These are phyloP conservation scores for Urocitellus parryii DNA, from an alignment of 2,113 vertebrate genomes.

Conservation along the genomic window DNA sequence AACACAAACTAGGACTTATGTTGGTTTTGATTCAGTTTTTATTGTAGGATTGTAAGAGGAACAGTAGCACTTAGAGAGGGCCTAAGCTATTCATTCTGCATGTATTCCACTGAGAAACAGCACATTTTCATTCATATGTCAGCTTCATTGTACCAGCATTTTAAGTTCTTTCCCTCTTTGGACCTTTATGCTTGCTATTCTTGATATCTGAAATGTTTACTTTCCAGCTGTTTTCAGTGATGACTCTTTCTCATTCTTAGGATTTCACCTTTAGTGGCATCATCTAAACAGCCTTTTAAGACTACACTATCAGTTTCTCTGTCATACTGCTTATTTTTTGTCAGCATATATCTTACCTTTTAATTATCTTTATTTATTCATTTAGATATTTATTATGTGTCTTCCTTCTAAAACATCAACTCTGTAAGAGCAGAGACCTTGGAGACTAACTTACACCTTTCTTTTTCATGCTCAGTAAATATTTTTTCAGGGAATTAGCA, in stretches of 20 bases:
- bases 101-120: neutral
- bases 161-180: too few species aligned
- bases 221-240: neutral
- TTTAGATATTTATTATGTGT: neutral
- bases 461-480: neutral
- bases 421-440: neutral
- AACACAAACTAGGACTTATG: neutral
- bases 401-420: neutral
- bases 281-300: neutral
- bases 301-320: neutral
- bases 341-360: neutral
- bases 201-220: neutral
- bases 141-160: neutral
- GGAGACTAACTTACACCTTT: neutral
- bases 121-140: neutral
- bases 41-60: neutral
- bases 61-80: neutral
- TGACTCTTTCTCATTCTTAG: neutral
- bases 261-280: neutral
- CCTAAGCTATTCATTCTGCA: rapidly evolving
- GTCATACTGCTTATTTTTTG: neutral
- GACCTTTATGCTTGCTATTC: neutral
- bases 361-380: neutral
- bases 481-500: neutral
- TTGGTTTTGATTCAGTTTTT: neutral